phyloP scores from a whole-genome alignment of 2,888 invertebrate species.

The Callinectes sapidus region DNA sequence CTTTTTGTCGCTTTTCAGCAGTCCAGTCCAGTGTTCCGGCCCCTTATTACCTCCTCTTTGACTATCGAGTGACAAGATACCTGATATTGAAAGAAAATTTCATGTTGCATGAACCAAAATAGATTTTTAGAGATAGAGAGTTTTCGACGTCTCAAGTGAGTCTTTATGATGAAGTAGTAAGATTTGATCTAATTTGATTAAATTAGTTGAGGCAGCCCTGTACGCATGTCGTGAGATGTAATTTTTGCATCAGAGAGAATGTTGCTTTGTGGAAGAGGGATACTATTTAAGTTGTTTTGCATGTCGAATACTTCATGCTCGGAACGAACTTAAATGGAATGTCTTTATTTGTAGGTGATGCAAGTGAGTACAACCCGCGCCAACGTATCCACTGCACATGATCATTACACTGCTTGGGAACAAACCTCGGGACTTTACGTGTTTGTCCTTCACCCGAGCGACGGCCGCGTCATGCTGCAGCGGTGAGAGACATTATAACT shows the following conservation, averaged over 20 bases:
- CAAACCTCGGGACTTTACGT: slow-evolving; percentile 50
- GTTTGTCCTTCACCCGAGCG: slow-evolving; percentile 42
- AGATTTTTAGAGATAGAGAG: neutral
- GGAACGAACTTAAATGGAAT: neutral
- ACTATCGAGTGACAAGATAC: neutral
- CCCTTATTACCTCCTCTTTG: neutral
- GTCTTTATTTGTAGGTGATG: slow-evolving; percentile 30
- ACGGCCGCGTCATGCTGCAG: slow-evolving; percentile 45
- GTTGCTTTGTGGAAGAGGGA: neutral
- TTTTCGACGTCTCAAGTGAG: neutral
- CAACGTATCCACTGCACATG: neutral
- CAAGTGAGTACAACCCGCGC: slow-evolving; percentile 15
- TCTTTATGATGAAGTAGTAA: neutral
- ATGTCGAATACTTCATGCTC: neutral
- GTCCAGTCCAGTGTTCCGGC: neutral
- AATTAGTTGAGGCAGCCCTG: neutral
- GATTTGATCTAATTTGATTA: neutral
- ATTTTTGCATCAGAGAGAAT: neutral
- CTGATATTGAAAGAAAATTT: neutral
- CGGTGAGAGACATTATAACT: slow-evolving; percentile 7
- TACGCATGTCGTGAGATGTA: neutral
- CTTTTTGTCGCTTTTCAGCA: neutral
- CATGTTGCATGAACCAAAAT: too few species aligned
- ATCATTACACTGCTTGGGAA: slow-evolving; percentile 48
- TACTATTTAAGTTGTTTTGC: neutral